Evolutionary conservation across 2,888 invertebrate genomes (phyloP).

Genomic region (Dryobota labecula): DNA sequence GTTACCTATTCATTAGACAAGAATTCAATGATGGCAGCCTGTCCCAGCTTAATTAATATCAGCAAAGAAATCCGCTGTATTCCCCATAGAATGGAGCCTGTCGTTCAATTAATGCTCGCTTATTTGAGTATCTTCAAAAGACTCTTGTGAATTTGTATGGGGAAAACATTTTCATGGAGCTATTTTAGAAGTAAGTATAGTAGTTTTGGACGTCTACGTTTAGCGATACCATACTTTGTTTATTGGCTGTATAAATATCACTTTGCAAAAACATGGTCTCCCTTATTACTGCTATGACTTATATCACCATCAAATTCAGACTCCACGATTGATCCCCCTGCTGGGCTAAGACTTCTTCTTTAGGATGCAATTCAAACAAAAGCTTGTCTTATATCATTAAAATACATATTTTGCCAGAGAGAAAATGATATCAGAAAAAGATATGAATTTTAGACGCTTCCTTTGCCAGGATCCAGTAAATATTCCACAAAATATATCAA

Average conservation of each 20-base stretch:
- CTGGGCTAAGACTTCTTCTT: too few relatives aligned
- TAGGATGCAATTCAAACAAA: too few relatives aligned
- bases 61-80: constrained; percentile 51
- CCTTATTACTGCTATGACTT: background rate
- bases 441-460: too few relatives aligned
- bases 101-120: constrained; percentile 47
- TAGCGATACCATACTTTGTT: background rate
- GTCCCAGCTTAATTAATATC: constrained; percentile 53
- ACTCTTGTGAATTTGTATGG: constrained; percentile 13
- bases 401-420: too few relatives aligned
- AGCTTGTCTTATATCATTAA: too few relatives aligned
- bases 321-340: too few relatives aligned
- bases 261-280: background rate
- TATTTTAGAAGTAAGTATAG: background rate
- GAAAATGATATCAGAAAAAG: too few relatives aligned
- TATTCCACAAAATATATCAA: too few relatives aligned
- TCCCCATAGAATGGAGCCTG: constrained; percentile 38
- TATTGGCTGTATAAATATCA: background rate
- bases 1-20: constrained; percentile 57
- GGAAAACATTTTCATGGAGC: background rate
- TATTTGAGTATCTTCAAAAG: constrained; percentile 33
- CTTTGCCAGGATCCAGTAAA: too few relatives aligned
- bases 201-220: background rate
- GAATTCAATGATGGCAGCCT: constrained; percentile 40
- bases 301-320: background rate